Evolutionary conservation across 2,888 invertebrate genomes (phyloP).

Genomic region (Limnephilus auricula): DNA sequence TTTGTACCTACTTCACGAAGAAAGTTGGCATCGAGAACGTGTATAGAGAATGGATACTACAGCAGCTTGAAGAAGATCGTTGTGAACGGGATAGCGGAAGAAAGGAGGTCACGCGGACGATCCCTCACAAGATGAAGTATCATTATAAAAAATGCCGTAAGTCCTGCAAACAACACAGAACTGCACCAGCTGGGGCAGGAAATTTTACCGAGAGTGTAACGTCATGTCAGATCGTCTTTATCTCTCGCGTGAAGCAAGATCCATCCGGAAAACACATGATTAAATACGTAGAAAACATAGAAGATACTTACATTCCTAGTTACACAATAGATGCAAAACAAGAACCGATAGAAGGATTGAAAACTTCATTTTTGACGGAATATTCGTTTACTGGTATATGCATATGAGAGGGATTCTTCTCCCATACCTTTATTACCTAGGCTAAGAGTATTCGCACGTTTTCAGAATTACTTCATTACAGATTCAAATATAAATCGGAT

Average conservation of each 20-base stretch:
- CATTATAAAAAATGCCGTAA: neutral
- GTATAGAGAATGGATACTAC: neutral
- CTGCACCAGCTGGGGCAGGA: neutral
- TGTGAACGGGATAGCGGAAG: neutral
- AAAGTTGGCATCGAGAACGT: neutral
- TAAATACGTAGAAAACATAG: no score
- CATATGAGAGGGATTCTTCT: neutral
- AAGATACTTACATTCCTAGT: no score
- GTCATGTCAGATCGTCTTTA: neutral
- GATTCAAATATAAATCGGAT: neutral
- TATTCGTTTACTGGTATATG: neutral
- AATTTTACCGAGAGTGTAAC: neutral
- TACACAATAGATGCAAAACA: no score
- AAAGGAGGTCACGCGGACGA: neutral
- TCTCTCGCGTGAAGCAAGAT: neutral
- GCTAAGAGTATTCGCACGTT: neutral
- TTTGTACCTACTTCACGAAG: neutral
- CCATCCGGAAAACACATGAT: no score
- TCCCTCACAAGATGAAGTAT: neutral
- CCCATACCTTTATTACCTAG: neutral
- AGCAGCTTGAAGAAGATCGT: neutral
- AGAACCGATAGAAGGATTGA: neutral
- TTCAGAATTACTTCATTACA: neutral
- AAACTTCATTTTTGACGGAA: neutral
- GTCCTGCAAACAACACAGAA: neutral